Percentiles rank a stretch among this genome's conserved stretches.
Conservation (phyloP, 2,113 vertebrate genomes). For the Arizona elegans region DNA sequence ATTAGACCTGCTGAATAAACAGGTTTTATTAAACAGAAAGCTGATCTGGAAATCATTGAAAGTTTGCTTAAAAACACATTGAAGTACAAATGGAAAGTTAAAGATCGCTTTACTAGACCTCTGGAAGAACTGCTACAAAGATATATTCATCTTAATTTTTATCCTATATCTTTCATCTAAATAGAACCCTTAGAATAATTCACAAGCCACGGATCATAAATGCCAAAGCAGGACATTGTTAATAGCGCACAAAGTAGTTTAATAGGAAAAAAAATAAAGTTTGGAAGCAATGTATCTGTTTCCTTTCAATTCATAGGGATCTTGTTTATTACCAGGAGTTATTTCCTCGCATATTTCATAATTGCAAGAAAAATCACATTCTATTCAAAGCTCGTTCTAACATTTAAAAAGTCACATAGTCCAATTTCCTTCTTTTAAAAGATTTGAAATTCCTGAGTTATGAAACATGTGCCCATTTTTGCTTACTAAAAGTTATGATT, state of each 20-base stretch:
- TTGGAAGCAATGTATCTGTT: background rate
- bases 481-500: background rate
- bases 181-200: background rate
- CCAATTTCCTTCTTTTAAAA: background rate
- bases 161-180: background rate
- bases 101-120: background rate
- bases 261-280: background rate
- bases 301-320: background rate
- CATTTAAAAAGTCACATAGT: background rate
- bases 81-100: background rate
- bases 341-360: constrained; percentile 28
- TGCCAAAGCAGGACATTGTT: background rate
- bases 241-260: background rate
- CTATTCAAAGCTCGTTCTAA: constrained; percentile 34
- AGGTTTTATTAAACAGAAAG: background rate
- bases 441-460: constrained; percentile 9
- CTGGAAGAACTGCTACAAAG: background rate
- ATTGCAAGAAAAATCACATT: constrained; percentile 23
- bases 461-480: constrained; percentile 24
- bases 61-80: background rate
- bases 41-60: background rate
- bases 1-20: constrained; percentile 19
- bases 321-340: constrained; percentile 14
- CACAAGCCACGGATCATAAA: background rate
- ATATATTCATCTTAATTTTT: background rate